A percentile compares a stretch with the other conserved stretches of the same genome.
Evolutionary conservation across 23 tunicate species (phyloP).

Genomic region (Halocynthia aurantium): DNA sequence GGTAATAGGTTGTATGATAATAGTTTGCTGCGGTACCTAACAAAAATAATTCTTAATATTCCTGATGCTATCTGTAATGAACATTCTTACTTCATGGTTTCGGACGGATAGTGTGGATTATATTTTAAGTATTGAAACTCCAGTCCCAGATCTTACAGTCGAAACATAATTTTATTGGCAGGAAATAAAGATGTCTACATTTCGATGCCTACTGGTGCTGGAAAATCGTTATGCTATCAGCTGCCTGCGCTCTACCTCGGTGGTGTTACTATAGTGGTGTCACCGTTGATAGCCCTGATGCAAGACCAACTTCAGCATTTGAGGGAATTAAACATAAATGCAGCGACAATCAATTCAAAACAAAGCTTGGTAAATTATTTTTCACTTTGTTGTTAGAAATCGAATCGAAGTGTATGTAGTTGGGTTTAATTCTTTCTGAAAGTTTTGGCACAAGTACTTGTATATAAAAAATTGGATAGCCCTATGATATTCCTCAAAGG

Average conservation of each 20-base stretch:
- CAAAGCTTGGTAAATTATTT: slow-evolving; percentile 37
- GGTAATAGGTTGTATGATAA: too few species aligned
- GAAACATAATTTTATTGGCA: neutral
- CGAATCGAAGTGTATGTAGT: neutral
- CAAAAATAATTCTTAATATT: too few species aligned
- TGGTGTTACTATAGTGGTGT: slow-evolving; percentile 65
- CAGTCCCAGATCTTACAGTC: too few species aligned
- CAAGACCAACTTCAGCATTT: slow-evolving; percentile 88
- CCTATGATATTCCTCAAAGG: too few species aligned
- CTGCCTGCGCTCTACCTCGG: slow-evolving; percentile 82
- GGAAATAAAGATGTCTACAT: slow-evolving; percentile 80
- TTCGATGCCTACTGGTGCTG: slow-evolving; percentile 98
- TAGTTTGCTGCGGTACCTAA: too few species aligned
- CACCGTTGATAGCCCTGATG: slow-evolving; percentile 93
- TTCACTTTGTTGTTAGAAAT: neutral
- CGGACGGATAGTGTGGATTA: too few species aligned
- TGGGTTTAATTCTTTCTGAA: too few species aligned
- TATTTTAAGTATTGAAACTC: too few species aligned
- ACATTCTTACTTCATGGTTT: too few species aligned
- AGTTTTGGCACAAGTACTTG: too few species aligned
- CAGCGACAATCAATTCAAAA: slow-evolving; percentile 89
- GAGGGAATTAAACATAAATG: slow-evolving; percentile 30
- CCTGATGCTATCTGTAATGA: too few species aligned
- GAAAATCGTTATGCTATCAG: slow-evolving; percentile 91
- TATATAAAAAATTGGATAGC: too few species aligned